Evolutionary conservation across 2,888 invertebrate species (phyloP).

Genomic region (Netelia virgata): DNA sequence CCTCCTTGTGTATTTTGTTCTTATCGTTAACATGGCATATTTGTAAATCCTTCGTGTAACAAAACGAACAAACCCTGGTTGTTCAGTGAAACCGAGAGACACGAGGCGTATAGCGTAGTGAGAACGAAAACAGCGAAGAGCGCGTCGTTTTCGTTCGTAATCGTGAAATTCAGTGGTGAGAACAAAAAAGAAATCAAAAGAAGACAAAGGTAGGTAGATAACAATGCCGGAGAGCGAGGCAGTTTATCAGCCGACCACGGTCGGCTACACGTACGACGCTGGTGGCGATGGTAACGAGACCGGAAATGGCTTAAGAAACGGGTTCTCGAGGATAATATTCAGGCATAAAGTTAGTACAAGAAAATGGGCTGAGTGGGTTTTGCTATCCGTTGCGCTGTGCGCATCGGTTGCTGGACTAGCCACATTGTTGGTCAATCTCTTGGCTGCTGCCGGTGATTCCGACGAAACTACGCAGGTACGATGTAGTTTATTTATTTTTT

Average conservation of each 20-base stretch:
- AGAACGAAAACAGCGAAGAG: too few relatives aligned
- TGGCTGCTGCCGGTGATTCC: conserved; percentile 70
- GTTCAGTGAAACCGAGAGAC: too few relatives aligned
- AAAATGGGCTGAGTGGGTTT: conserved; percentile 83
- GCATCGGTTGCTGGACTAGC: conserved; percentile 81
- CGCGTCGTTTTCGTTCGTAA: conserved; percentile 9
- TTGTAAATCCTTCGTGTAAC: too few relatives aligned
- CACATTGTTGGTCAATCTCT: conserved; percentile 79
- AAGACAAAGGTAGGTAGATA: background rate
- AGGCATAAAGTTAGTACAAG: conserved; percentile 82
- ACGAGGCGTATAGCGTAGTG: too few relatives aligned
- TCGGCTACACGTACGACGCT: conserved; percentile 82
- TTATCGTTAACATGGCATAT: too few relatives aligned
- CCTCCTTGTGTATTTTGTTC: too few relatives aligned
- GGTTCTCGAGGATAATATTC: conserved; percentile 81
- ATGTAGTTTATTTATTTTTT: background rate
- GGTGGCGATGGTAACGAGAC: conserved; percentile 77
- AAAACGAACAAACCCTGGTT: too few relatives aligned
- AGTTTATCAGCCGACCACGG: conserved; percentile 84
- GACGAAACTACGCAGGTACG: background rate
- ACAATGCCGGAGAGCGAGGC: conserved; percentile 83
- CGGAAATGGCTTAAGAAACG: conserved; percentile 75
- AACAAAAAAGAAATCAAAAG: background rate
- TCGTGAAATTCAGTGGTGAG: background rate
- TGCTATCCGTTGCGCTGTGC: conserved; percentile 80